Conservation (phyloP, 2,888 invertebrate species). For the Phengaris arion region DNA sequence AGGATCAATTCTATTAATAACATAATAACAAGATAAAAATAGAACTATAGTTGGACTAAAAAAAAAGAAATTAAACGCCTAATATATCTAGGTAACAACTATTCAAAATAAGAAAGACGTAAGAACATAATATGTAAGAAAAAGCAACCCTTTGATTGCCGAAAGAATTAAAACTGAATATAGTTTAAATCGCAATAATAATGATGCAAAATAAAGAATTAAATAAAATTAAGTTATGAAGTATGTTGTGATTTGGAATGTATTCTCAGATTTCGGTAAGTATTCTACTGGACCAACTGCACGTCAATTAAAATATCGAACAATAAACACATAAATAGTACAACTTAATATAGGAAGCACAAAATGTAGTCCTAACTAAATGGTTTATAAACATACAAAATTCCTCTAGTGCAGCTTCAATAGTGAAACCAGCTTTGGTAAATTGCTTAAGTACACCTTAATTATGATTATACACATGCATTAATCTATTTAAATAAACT, state of each 20-base stretch:
- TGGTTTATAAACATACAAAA: neutral
- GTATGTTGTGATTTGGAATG: neutral
- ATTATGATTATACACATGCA: neutral
- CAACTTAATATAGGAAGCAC: conserved; percentile 6
- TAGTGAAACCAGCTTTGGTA: neutral
- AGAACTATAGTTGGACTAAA: neutral
- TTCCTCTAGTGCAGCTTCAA: neutral
- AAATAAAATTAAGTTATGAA: neutral
- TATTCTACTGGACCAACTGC: conserved; percentile 19
- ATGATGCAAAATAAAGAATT: neutral
- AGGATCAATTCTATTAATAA: neutral
- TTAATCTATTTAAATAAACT: neutral
- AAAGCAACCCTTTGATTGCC: no score
- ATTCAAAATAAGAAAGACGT: no score
- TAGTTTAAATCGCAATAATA: neutral
- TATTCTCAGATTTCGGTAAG: conserved; percentile 14
- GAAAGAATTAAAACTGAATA: no score
- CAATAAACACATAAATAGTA: conserved; percentile 15
- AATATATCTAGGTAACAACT: no score
- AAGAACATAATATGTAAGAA: no score
- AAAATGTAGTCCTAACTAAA: neutral
- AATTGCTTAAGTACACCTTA: neutral
- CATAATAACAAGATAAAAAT: neutral
- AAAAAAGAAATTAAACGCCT: neutral
- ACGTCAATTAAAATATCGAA: conserved; percentile 19